A percentile compares a stretch with the other conserved stretches of the same genome.
Conservation (phyloP, 2,797 vertebrate species). For the Distichodus sexfasciatus region DNA sequence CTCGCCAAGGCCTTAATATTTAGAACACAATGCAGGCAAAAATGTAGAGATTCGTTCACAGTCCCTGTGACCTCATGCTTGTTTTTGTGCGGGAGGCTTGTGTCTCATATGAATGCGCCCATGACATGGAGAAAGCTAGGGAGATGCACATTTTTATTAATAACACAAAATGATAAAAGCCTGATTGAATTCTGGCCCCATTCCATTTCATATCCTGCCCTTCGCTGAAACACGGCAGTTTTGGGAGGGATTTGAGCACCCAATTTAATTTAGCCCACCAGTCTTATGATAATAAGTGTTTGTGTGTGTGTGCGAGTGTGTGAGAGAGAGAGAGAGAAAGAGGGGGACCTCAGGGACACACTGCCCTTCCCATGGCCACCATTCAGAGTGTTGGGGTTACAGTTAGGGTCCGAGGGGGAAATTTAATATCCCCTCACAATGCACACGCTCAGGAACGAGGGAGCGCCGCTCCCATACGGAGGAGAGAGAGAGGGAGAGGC, state of each 20-base stretch:
- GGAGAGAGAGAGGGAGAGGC: conserved; percentile 15
- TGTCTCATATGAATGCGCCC: too few relatives aligned
- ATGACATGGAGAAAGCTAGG: too few relatives aligned
- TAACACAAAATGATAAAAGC: conserved; percentile 67
- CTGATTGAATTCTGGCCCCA: conserved; percentile 64
- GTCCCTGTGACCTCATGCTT: too few relatives aligned
- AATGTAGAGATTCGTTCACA: not conserved
- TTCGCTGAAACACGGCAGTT: conserved; percentile 46
- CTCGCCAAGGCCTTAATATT: not conserved
- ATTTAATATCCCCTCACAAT: conserved; percentile 65
- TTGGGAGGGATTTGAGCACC: conserved; percentile 60
- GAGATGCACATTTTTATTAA: too few relatives aligned
- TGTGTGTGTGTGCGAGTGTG: conserved; percentile 36
- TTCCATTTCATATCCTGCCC: conserved; percentile 30
- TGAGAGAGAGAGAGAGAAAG: conserved; percentile 51
- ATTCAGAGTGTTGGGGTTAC: conserved; percentile 60
- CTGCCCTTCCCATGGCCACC: conserved; percentile 62
- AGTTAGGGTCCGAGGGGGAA: conserved; percentile 60
- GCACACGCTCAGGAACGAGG: conserved; percentile 65
- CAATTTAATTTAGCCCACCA: conserved; percentile 75
- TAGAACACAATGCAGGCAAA: not conserved
- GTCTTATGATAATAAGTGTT: conserved; percentile 74
- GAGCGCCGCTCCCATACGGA: conserved; percentile 71
- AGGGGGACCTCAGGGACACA: conserved; percentile 65
- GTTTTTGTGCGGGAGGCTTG: too few relatives aligned